These are phyloP conservation scores for Amphipoea oculea DNA, from an alignment of 2,888 invertebrate species.

Conservation along the genomic window DNA sequence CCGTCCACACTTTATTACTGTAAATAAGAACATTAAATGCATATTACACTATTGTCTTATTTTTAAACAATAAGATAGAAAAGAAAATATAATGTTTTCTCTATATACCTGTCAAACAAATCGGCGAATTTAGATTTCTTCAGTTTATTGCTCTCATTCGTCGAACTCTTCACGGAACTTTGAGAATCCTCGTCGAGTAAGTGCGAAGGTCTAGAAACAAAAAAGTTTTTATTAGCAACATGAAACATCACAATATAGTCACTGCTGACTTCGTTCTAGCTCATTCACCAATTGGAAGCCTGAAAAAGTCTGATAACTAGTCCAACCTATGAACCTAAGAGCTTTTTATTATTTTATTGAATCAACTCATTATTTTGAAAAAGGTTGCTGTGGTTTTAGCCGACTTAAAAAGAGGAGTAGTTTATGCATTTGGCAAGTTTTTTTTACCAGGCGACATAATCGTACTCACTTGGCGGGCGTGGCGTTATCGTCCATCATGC, in stretches of 20 bases:
- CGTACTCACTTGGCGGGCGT: constrained; percentile 87
- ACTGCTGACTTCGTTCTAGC: not conserved
- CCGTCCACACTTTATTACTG: constrained; percentile 92
- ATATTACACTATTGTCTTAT: constrained; percentile 14
- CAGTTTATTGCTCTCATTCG: constrained; percentile 91
- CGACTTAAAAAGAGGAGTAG: not conserved
- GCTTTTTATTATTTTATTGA: not conserved
- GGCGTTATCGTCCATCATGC: constrained; percentile 93
- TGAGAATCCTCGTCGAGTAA: constrained; percentile 94
- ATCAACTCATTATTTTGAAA: not conserved
- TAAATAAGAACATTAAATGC: constrained; percentile 62
- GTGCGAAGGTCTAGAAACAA: constrained; percentile 81
- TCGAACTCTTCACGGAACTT: constrained; percentile 95
- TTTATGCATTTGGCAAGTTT: not conserved
- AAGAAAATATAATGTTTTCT: not conserved
- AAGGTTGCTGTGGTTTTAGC: not conserved
- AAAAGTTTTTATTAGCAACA: constrained; percentile 14
- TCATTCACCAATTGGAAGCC: not conserved
- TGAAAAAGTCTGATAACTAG: not conserved
- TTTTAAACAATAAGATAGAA: not conserved
- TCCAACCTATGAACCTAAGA: not conserved
- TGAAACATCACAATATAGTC: not conserved
- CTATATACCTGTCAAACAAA: constrained; percentile 85
- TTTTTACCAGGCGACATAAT: not conserved
- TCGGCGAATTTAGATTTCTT: constrained; percentile 88